Percentiles rank a stretch among this genome's conserved stretches.
Evolutionary conservation across 2,797 vertebrate genomes (phyloP).

Genomic region (Chaunax sp.): DNA sequence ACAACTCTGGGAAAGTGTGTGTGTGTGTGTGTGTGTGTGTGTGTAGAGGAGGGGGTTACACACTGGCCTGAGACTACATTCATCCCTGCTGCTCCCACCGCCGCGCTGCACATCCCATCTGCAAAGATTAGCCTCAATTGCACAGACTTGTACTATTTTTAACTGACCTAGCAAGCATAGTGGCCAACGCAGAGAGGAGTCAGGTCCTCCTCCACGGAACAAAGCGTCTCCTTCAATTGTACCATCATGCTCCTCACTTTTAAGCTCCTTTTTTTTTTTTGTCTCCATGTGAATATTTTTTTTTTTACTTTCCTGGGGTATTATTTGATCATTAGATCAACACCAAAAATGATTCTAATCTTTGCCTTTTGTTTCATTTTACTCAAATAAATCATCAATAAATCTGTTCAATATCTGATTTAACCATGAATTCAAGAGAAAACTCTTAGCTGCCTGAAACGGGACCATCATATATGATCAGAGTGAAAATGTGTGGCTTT

Average conservation of each 20-base stretch:
- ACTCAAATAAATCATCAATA: neutral
- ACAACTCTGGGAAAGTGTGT: constrained; percentile 26
- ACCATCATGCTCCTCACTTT: constrained; percentile 7
- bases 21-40: neutral
- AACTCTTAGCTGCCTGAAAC: neutral
- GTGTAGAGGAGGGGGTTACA: constrained; percentile 18
- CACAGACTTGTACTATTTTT: constrained; percentile 76
- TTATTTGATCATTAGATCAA: constrained; percentile 14
- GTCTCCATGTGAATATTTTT: neutral
- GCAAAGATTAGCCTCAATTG: constrained; percentile 79
- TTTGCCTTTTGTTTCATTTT: constrained; percentile 1
- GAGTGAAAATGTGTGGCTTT: neutral
- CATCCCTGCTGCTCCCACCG: constrained; percentile 56
- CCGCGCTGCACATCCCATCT: constrained; percentile 71
- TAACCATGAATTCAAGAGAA: neutral
- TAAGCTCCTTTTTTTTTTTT: neutral
- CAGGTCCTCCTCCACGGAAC: constrained; percentile 52
- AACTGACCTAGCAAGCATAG: constrained; percentile 77
- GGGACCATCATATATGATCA: neutral
- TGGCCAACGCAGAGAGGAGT: constrained; percentile 53
- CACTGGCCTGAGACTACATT: constrained; percentile 39
- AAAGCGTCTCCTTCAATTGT: constrained; percentile 16
- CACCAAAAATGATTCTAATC: neutral
- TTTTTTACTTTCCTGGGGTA: neutral
- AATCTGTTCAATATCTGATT: neutral